These are phyloP conservation scores for Microchrysa polita DNA, from an alignment of 2,888 invertebrate species.

Conservation along the genomic window DNA sequence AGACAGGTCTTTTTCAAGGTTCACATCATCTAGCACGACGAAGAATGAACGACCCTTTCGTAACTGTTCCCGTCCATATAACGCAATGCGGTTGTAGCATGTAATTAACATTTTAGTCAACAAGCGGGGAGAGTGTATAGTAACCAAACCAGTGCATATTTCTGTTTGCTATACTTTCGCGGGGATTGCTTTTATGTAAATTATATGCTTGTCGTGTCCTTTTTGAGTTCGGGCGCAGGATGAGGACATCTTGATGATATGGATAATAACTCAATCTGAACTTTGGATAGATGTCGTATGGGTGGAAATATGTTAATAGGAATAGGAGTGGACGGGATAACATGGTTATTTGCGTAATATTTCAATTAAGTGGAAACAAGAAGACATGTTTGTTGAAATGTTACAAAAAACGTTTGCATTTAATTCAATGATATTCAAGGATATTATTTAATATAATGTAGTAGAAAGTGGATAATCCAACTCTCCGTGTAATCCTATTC, in stretches of 20 bases:
- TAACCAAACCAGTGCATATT: conserved; percentile 5
- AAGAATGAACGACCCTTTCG: background rate
- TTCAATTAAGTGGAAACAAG: background rate
- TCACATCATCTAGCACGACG: background rate
- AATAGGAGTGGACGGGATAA: background rate
- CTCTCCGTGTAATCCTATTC: too few species aligned
- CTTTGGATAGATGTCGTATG: background rate
- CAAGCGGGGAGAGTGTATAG: conserved; percentile 16
- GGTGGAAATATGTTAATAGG: conserved; percentile 27
- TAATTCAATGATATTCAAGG: too few species aligned
- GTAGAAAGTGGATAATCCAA: too few species aligned
- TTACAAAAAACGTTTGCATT: too few species aligned
- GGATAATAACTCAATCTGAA: conserved; percentile 40
- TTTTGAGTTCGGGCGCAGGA: conserved; percentile 19
- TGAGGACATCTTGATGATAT: conserved; percentile 24
- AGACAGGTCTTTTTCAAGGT: conserved; percentile 28
- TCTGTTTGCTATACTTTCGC: conserved; percentile 32
- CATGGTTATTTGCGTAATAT: conserved; percentile 26
- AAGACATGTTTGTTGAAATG: too few species aligned
- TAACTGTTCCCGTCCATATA: background rate
- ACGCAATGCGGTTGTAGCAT: conserved; percentile 48
- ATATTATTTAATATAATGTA: too few species aligned
- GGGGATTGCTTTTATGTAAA: conserved; percentile 47
- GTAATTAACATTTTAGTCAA: conserved; percentile 51
- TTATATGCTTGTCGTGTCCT: conserved; percentile 39